Evolutionary conservation across 2,797 vertebrate genomes (phyloP).

Genomic region (Taenioides sp.): DNA sequence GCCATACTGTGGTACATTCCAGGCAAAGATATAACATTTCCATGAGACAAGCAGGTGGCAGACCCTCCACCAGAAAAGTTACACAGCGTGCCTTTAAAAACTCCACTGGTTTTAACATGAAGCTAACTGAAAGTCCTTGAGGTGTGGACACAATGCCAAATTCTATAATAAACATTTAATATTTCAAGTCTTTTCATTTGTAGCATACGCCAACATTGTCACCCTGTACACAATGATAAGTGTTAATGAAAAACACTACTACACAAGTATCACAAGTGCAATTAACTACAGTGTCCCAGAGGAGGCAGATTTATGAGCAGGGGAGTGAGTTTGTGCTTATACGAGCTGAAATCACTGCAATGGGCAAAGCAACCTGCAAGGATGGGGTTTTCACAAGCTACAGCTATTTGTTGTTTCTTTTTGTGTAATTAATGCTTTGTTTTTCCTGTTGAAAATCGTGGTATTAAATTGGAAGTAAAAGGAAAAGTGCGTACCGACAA

Average conservation of each 20-base stretch:
- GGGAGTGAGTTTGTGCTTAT: slow-evolving; percentile 25
- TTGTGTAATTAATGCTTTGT: slow-evolving; percentile 61
- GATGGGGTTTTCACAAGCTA: slow-evolving; percentile 48
- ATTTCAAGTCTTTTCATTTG: slow-evolving; percentile 25
- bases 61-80: too few species aligned
- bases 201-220: slow-evolving; percentile 30
- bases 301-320: slow-evolving; percentile 66
- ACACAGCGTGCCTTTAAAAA: too few species aligned
- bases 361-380: slow-evolving; percentile 23
- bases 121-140: too few species aligned
- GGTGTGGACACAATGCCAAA: too few species aligned
- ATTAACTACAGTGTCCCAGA: slow-evolving; percentile 59
- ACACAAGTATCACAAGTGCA: slow-evolving; percentile 62
- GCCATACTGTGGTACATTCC: too few species aligned
- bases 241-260: slow-evolving; percentile 50
- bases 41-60: too few species aligned
- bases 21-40: too few species aligned
- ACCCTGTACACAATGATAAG: slow-evolving; percentile 37
- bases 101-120: too few species aligned
- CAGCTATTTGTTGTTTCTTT: slow-evolving; percentile 53
- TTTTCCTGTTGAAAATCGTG: slow-evolving; percentile 46
- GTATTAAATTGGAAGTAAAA: slow-evolving; percentile 54
- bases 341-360: slow-evolving; percentile 28
- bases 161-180: background rate
- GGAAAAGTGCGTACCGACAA: background rate